phyloP scores from a whole-genome alignment of 1,140 invertebrate genomes.

The Mactra quadrangularis region DNA sequence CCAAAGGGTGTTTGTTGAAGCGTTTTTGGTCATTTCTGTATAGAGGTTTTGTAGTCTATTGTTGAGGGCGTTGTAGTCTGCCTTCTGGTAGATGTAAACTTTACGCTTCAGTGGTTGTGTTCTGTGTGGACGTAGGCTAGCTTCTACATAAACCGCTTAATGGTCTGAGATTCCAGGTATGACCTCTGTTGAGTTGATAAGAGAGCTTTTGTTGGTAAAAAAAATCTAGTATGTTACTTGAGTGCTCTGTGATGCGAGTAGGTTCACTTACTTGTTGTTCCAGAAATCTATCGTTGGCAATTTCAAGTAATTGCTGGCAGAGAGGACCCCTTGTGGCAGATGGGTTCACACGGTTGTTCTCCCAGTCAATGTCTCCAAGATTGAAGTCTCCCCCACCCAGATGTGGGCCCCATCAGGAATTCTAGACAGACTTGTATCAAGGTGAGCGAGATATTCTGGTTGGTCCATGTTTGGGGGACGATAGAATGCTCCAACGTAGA shows the following conservation, averaged over 20 bases:
- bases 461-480: conserved; percentile 13
- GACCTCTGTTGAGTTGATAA: conserved; percentile 34
- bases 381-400: conserved; percentile 29
- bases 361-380: conserved; percentile 20
- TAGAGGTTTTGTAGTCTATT: background rate
- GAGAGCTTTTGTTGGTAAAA: conserved; percentile 28
- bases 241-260: conserved; percentile 30
- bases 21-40: background rate
- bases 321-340: conserved; percentile 3
- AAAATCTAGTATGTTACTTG: conserved; percentile 33
- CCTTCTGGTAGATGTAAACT: conserved; percentile 10
- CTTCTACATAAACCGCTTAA: conserved; percentile 18
- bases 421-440: conserved; percentile 19
- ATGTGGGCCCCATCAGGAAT: conserved; percentile 32
- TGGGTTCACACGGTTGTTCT: conserved; percentile 2
- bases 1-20: conserved; percentile 5
- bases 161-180: conserved; percentile 36
- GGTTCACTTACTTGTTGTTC: conserved; percentile 22
- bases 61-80: conserved; percentile 9
- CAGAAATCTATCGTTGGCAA: conserved; percentile 18
- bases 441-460: too few species aligned
- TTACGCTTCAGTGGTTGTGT: background rate
- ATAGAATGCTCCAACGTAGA: conserved; percentile 43
- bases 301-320: conserved; percentile 8
- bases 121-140: conserved; percentile 9